phyloP scores from a whole-genome alignment of 2,888 invertebrate genomes.

The Cyclophora albipunctata region DNA sequence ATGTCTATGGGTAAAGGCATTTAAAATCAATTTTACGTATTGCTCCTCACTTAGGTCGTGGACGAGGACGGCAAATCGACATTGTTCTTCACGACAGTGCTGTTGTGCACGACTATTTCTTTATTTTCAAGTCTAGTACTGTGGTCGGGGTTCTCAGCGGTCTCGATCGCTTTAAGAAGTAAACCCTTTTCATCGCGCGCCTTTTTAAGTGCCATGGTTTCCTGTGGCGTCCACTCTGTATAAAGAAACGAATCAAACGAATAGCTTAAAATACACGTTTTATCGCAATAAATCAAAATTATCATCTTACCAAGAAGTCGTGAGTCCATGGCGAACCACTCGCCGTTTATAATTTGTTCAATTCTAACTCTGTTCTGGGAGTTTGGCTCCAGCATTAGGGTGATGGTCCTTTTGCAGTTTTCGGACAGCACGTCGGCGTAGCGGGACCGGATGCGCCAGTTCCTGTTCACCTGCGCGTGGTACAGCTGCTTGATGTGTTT shows the following conservation, averaged over 20 bases:
- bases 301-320: constrained; percentile 48
- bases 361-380: constrained; percentile 73
- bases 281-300: too few species aligned
- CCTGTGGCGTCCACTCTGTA: constrained; percentile 62
- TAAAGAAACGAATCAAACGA: constrained; percentile 3
- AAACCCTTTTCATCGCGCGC: constrained; percentile 49
- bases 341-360: constrained; percentile 71
- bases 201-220: constrained; percentile 51
- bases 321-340: constrained; percentile 82
- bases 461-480: constrained; percentile 72
- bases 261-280: not conserved
- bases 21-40: too few species aligned
- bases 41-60: constrained; percentile 13
- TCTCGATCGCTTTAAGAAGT: constrained; percentile 33
- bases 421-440: constrained; percentile 74
- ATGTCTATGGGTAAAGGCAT: too few species aligned
- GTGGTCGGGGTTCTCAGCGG: constrained; percentile 6
- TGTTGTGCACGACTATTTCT: constrained; percentile 11
- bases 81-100: constrained; percentile 37
- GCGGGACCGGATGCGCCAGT: constrained; percentile 82
- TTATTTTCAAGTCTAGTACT: constrained; percentile 24
- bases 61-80: constrained; percentile 35
- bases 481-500: constrained; percentile 82
- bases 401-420: constrained; percentile 77
- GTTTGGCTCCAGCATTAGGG: constrained; percentile 81